Conservation (phyloP, 30 jellyfish, hydroid and myxozoan genomes). For the Rhopilema esculentum region DNA sequence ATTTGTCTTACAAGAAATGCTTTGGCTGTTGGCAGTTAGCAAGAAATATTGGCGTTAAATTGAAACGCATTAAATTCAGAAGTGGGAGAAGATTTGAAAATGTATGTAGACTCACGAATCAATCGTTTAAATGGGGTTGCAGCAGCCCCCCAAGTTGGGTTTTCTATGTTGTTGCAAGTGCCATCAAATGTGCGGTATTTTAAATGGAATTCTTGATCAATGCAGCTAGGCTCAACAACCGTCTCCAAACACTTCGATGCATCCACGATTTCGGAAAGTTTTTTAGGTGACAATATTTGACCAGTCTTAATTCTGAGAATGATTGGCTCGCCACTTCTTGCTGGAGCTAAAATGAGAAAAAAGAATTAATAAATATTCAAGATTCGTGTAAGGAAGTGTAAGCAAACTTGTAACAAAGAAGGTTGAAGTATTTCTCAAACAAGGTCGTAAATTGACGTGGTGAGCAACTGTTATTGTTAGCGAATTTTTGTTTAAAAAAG, state of each 20-base stretch:
- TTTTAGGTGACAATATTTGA: slow-evolving; percentile 69
- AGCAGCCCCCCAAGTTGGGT: slow-evolving; percentile 93
- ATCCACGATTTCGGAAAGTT: slow-evolving; percentile 71
- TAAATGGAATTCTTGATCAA: slow-evolving; percentile 23
- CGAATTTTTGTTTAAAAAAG: too few relatives aligned
- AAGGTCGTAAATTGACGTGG: too few relatives aligned
- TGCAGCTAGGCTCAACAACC: slow-evolving; percentile 64
- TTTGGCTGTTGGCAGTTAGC: too few relatives aligned
- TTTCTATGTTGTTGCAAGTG: slow-evolving; percentile 74
- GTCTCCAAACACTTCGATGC: slow-evolving; percentile 81
- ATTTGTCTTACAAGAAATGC: too few relatives aligned
- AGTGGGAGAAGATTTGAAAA: too few relatives aligned
- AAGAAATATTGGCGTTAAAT: too few relatives aligned
- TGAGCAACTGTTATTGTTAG: too few relatives aligned
- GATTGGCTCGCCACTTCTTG: slow-evolving; percentile 80
- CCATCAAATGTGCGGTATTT: slow-evolving; percentile 84
- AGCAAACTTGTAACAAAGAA: neutral
- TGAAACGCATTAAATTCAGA: too few relatives aligned
- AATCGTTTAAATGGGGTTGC: slow-evolving; percentile 68
- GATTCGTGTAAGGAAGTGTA: neutral
- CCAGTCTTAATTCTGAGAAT: slow-evolving; percentile 79
- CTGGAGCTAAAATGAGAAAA: slow-evolving; percentile 42
- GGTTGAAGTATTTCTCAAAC: too few relatives aligned
- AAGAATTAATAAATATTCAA: neutral
- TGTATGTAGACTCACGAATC: slow-evolving; percentile 62